A percentile compares a stretch with the other conserved stretches of the same genome.
Conservation (phyloP, 2,888 invertebrate genomes). For the Ophion ellenae region DNA sequence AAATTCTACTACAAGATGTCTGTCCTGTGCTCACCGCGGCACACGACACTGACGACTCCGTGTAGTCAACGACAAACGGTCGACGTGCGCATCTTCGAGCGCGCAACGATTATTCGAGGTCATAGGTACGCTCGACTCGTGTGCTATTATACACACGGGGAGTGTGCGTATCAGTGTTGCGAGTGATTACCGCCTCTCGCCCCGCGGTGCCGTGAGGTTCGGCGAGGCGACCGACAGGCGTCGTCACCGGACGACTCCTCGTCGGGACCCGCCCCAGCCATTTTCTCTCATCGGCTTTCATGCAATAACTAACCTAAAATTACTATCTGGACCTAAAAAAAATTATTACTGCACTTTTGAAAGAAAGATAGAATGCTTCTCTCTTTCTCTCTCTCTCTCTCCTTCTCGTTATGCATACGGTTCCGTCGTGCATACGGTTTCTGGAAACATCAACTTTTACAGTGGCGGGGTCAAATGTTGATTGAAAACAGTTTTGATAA, state of each 20-base stretch:
- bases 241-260: background rate
- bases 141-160: conserved; percentile 1
- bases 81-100: conserved; percentile 76
- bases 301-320: background rate
- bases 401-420: too few species aligned
- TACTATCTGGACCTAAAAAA: too few species aligned
- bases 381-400: too few species aligned
- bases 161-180: background rate
- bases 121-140: conserved; percentile 45
- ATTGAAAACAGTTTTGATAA: too few species aligned
- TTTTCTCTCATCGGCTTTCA: background rate
- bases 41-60: conserved; percentile 79
- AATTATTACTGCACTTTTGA: too few species aligned
- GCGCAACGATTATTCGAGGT: conserved; percentile 82
- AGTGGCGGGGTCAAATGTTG: too few species aligned
- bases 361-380: too few species aligned
- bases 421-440: too few species aligned
- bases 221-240: background rate
- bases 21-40: conserved; percentile 79
- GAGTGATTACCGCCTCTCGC: conserved; percentile 5
- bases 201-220: background rate
- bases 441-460: too few species aligned
- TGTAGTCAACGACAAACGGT: conserved; percentile 71
- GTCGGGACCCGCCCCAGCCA: background rate
- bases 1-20: conserved; percentile 83